Evolutionary conservation across 2,113 vertebrate species (phyloP), one percentile per base, ranked within the genome.

Genomic region (Platysteira castanea): DNA sequence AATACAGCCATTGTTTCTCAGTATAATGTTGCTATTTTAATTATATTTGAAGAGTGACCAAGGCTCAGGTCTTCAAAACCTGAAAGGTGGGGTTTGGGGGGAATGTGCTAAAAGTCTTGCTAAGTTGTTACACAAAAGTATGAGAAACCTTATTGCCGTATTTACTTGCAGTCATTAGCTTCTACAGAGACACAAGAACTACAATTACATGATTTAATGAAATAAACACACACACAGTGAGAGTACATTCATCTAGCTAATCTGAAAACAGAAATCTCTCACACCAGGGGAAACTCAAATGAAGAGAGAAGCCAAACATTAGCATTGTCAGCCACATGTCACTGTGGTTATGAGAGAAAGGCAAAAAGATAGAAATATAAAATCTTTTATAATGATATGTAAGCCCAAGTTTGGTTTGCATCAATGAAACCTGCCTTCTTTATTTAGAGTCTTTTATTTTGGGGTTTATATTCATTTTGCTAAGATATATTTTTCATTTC

Each of bases 141-240:
- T 74, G 42, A 94, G 44, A 90, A 90, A 31, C 24, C 11, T 59
- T 70, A 59, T 10, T 92, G 63, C 9, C 12, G 5, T 35, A 78
- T 73, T 71, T 95, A 74, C 50, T 56, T 68, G 69, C 18, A 56
- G 67, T 84, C n/a, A 70, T 79, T 78, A 82, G 16, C 35, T 81
- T 84, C 67, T 84, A 50, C 42, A 87, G 84, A 85, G 57, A 77
- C 71, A 81, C 41, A 91, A 87, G 86, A 84, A 61, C 42, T 79
- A 78, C 54, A 89, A 83, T 92, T 93, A 74, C 49, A 37, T 53
- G 17, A 59, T 91, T 87, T 96, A 89, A 79, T 95, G 68, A 93
- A 95, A 97, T 70, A 92, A 78, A 59, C 37, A 71, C 46, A 71
- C 46, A 47, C 35, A 67, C 33, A 69, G 82, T 79, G 37, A 95